Evolutionary conservation across 2,797 vertebrate genomes (phyloP), one percentile per base, ranked within the genome.

Genomic region (Octomys mimax): DNA sequence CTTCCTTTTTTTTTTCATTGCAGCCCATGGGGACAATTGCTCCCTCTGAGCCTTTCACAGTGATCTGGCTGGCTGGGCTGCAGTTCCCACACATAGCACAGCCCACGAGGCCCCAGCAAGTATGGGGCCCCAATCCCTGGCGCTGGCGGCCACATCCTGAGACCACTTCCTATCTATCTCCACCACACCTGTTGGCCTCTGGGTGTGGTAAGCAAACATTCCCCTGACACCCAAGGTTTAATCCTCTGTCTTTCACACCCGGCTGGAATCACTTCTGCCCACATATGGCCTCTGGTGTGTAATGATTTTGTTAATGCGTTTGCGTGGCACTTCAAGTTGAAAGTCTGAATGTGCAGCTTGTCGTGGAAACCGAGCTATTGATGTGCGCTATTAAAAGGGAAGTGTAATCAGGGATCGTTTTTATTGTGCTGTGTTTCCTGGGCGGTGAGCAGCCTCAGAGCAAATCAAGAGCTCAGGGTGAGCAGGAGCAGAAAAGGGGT

Each of bases 71-170:
- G 86, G 75, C 49, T 11, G 89, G 75, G 46, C 71, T 61, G 28
- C 4, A n/a, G n/a, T 21, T 57, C 83, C 57, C 52, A 31, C 10
- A 9, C 5, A 18, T 11, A 16, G 82, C 57, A 2, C 3, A 26
- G 13, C 33, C 49, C 77, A 19, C n/a, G 19, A 26, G 85, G 49
- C 24, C 12, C 13, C 33, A 0, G 0, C 3, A 8, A 0, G 0
- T 22, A 4, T 2, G 5, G 26, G 26, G 4, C n/a, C 73, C 78
- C n/a, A 24, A 39, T 7, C 54, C 28, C 1, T 0, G 0, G 22
- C 5, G 46, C 59, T 46, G 11, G 64, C 28, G 0, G 26, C 42
- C 0, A 0, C 64, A 31, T 70, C 49, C 42, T 0, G 16, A 49
- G 5, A 36, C 16, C 18, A 14, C 71, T 0, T 46, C 81, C 80